Conservation (phyloP, 2,113 vertebrate genomes). For the Scartelaos histophorus region DNA sequence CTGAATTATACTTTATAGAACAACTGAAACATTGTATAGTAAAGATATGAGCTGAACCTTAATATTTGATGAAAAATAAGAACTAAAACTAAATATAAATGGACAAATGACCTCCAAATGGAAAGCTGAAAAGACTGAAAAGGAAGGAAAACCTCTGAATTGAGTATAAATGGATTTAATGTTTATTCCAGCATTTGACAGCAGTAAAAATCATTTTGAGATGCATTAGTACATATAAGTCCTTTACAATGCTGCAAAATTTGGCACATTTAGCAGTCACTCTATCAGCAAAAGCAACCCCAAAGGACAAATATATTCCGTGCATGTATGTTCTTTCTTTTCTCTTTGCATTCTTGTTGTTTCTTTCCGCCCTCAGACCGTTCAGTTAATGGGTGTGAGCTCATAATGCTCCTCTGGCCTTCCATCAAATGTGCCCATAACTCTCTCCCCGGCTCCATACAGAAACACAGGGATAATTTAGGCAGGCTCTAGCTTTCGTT, state of each 20-base stretch:
- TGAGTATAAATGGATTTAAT: too few species aligned
- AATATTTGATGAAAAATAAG: too few species aligned
- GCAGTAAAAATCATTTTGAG: too few species aligned
- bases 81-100: too few species aligned
- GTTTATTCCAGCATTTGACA: too few species aligned
- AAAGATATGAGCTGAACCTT: too few species aligned
- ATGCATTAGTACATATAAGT: neutral
- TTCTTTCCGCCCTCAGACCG: neutral
- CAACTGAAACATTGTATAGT: too few species aligned
- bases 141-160: too few species aligned
- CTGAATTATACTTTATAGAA: too few species aligned
- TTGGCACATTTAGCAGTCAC: neutral
- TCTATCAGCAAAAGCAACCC: neutral
- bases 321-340: neutral
- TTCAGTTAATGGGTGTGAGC: slow-evolving; percentile 17
- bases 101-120: too few species aligned
- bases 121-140: too few species aligned
- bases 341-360: neutral
- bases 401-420: slow-evolving; percentile 23
- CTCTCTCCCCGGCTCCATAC: slow-evolving; percentile 11
- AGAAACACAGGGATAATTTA: slow-evolving; percentile 16
- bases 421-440: slow-evolving; percentile 17
- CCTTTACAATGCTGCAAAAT: neutral
- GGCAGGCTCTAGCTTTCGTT: neutral
- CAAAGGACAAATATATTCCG: neutral